phyloP scores from a whole-genome alignment of 1,140 invertebrate genomes.

The Atta texana region DNA sequence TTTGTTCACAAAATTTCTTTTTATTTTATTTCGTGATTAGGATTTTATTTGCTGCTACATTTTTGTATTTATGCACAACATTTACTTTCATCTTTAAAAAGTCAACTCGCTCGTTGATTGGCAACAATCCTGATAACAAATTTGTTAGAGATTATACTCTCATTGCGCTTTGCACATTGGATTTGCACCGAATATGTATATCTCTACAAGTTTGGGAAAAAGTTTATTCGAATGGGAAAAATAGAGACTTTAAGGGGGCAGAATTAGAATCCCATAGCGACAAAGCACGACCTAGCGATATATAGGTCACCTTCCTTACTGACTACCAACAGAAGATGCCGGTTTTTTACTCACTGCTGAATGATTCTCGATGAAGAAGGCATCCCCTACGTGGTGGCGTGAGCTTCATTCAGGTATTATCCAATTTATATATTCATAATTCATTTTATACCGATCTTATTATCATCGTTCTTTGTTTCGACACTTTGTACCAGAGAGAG shows the following conservation, averaged over 20 bases:
- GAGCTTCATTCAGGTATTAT: conserved; percentile 87
- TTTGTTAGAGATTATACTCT: conserved; percentile 67
- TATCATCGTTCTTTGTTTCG: conserved; percentile 83
- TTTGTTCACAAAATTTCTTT: conserved; percentile 1
- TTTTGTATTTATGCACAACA: conserved; percentile 65
- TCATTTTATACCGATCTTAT: conserved; percentile 84
- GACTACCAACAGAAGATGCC: conserved; percentile 87
- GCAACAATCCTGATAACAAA: conserved; percentile 69
- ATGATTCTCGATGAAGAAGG: conserved; percentile 86
- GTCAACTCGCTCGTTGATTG: conserved; percentile 64
- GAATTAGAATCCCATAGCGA: conserved; percentile 84
- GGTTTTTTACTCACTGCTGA: conserved; percentile 86
- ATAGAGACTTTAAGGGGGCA: conserved; percentile 76
- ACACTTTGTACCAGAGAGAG: conserved; percentile 74
- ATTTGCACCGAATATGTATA: conserved; percentile 66
- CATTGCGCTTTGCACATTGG: conserved; percentile 73
- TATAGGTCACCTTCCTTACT: conserved; percentile 86
- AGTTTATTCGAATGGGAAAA: conserved; percentile 72
- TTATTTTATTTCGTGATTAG: conserved; percentile 48
- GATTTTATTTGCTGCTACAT: conserved; percentile 53
- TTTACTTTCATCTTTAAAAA: conserved; percentile 63
- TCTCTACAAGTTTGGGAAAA: conserved; percentile 71
- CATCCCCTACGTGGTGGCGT: conserved; percentile 86
- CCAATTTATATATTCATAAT: conserved; percentile 87
- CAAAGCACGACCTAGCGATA: conserved; percentile 85